Percentiles rank a stretch among this genome's conserved stretches.
Conservation (phyloP, 2,113 vertebrate species). For the Corapipo altera region DNA sequence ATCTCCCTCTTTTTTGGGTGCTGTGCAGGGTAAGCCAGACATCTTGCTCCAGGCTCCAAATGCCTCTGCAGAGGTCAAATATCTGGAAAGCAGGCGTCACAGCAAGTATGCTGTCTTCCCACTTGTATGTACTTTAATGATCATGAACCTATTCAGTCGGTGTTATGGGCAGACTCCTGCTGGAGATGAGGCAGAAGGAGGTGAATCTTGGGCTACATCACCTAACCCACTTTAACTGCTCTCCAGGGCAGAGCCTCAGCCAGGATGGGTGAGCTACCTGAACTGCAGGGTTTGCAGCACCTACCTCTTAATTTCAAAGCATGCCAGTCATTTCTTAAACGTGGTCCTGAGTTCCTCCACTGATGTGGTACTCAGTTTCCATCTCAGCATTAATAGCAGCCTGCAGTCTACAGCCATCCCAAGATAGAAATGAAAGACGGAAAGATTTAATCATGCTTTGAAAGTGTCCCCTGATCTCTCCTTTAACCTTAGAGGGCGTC, state of each 20-base stretch:
- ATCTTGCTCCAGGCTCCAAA: neutral
- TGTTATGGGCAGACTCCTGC: neutral
- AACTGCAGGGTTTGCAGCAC: neutral
- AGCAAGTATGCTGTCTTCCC: neutral
- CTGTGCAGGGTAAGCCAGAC: neutral
- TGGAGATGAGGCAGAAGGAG: neutral
- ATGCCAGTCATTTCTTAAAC: neutral
- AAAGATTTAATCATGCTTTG: neutral
- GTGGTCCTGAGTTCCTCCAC: neutral
- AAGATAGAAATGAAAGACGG: neutral
- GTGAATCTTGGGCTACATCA: accelerated
- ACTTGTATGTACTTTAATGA: neutral
- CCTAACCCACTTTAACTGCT: neutral
- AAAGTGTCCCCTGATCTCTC: neutral
- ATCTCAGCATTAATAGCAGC: neutral
- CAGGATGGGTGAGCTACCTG: neutral
- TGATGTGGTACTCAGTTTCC: neutral
- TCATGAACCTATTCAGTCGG: neutral
- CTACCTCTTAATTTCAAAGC: neutral
- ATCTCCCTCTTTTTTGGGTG: neutral
- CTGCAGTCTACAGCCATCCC: neutral
- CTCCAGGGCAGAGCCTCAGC: accelerated
- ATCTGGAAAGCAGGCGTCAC: neutral
- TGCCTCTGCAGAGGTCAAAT: neutral
- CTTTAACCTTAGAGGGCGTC: neutral